Conservation (phyloP, 2,113 vertebrate species). For the Craseonycteris thonglongyai region DNA sequence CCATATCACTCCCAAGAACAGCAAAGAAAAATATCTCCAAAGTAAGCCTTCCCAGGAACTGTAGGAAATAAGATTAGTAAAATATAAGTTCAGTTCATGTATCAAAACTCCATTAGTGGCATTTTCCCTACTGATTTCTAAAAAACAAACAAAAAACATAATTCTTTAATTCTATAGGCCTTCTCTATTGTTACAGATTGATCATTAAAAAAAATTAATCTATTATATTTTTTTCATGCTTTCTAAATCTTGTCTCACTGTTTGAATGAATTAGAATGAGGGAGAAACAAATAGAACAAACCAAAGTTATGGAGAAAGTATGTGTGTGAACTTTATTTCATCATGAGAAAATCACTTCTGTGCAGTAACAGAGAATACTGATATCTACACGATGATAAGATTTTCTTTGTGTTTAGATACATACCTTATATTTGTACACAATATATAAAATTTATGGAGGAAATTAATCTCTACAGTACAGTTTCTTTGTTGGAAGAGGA, state of each 20-base stretch:
- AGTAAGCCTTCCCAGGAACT: slow-evolving; percentile 26
- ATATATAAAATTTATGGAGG: slow-evolving; percentile 70
- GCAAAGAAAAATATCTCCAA: not conserved
- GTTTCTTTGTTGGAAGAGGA: slow-evolving; percentile 69
- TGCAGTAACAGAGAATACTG: slow-evolving; percentile 66
- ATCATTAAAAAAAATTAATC: not conserved
- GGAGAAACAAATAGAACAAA: slow-evolving; percentile 72
- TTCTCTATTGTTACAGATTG: not conserved
- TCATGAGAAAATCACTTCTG: slow-evolving; percentile 71
- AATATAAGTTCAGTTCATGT: not conserved
- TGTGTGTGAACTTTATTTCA: slow-evolving; percentile 74
- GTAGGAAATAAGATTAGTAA: slow-evolving; percentile 27
- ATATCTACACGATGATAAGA: slow-evolving; percentile 55
- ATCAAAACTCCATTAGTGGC: not conserved
- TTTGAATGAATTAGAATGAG: slow-evolving; percentile 36
- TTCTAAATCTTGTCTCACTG: slow-evolving; percentile 50
- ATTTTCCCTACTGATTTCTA: slow-evolving; percentile 29
- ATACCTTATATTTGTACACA: slow-evolving; percentile 73
- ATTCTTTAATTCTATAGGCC: not conserved
- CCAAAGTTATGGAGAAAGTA: slow-evolving; percentile 70
- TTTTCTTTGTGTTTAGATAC: slow-evolving; percentile 60
- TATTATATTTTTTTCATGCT: not conserved
- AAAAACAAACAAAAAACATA: not conserved
- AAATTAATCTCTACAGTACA: slow-evolving; percentile 71
- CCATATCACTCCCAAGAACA: not conserved